Base-by-base conservation (phyloP, 2,113 vertebrate genomes). In the Maccullochella peelii region DNA sequence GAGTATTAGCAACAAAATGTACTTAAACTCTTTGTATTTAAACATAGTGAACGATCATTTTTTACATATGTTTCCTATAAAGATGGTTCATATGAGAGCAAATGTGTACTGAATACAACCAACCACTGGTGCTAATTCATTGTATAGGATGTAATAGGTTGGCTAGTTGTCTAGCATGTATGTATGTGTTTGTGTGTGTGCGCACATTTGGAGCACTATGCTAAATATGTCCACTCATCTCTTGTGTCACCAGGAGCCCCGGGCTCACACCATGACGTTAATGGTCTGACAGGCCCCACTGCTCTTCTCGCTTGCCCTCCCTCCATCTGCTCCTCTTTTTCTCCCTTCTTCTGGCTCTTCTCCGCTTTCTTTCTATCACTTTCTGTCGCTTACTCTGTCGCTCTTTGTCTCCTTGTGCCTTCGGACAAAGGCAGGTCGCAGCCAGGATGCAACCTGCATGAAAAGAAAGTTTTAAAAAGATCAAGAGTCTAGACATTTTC, bases 201-300 rank as follows among this genome's bases (percentile, higher is more conserved):
- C 12, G 21, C 23, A 20, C 58, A 54, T 82, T 80, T 40, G 50
- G 15, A 61, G 61, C 15, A 1, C 49, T 69, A 73, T 83, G 77
- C 80, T 88, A 86, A 92, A 89, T 84, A 85, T 65, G 84, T 84
- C 84, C 87, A 78, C 86, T 85, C 80, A 84, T 87, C 78, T 86
- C 70, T 42, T 0, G 86, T 90, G 88, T 86, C 80, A 79, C 77
- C 80, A 44, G 73, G 67, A 82, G 82, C 89, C 89, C 16, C 38
- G 5, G 83, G 80, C 92, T 86, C 89, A 72, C 89, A 50, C 80
- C 73, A 82, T 89, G 91, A 92, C 16, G 62, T 82, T 91, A 92
- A 93, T 92, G 84, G 90, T 91, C 82, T 91, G 80, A 91, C 85
- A 92, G 85, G 87, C 89, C 79, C 72, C 85, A 67, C 75, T 91